Base-by-base conservation (phyloP, 2,113 vertebrate genomes). In the Oxygymnocypris stewartii region DNA sequence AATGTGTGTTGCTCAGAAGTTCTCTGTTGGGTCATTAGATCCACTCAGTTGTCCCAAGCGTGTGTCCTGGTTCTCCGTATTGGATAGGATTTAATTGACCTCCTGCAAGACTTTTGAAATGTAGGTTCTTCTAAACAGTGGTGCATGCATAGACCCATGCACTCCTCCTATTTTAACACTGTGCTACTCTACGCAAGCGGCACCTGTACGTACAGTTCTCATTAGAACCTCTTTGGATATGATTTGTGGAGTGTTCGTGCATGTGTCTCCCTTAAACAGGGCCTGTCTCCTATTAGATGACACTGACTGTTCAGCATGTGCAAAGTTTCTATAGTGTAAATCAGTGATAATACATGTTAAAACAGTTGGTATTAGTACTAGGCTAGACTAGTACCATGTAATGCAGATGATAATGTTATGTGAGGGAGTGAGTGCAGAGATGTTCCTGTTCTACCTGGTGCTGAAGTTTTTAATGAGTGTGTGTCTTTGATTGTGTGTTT, bases 261-360 rank as follows among this genome's bases (percentile, higher is more conserved):
- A 88, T 88, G n/a, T n/a, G 28, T 69, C 67, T 85, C 71, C 65
- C 61, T 65, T 51, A 82, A 59, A 31, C 25, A 42, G 69, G 85
- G 61, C 75, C 51, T 76, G 37, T 83, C 79, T 83, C 28, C 67
- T 83, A 76, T 63, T 88, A 73, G 79, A 82, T 18, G 47, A 67
- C 79, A 71, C 87, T 88, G 87, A 86, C 79, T 86, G 74, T 78
- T 83, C 23, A 79, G 80, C 84, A 88, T 88, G 73, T 84, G 51
- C 73, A 79, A 84, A 79, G 67, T 82, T 35, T 65, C 28, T 65
- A 69, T 79, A 73, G 40, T 83, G 37, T 67, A 79, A 78, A 44
- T 82, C 87, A 78, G 79, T 47, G 40, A 23, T 42, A 65, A 74
- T 78, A 75, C 13, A 63, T 78, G 54, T 35, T 35, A 40, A 73